phyloP scores from a whole-genome alignment of 1,140 invertebrate species.

The Harpegnathos saltator region DNA sequence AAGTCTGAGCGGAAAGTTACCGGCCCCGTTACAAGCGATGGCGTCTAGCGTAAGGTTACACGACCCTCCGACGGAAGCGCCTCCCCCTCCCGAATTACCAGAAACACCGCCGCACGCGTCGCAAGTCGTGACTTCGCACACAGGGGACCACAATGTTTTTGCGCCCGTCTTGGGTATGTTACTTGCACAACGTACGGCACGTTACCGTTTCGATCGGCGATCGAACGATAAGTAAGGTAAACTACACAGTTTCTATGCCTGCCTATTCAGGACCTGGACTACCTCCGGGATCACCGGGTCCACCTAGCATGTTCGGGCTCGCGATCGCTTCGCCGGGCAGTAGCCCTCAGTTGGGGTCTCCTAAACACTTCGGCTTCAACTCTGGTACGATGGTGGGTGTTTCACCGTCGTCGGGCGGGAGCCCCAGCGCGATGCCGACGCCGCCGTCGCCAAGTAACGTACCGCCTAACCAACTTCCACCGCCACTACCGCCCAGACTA shows the following conservation, averaged over 20 bases:
- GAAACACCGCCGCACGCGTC: conserved; percentile 83
- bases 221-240: neutral
- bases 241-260: neutral
- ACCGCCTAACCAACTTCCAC: conserved; percentile 83
- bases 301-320: conserved; percentile 81
- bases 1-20: conserved; percentile 86
- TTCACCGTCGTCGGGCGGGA: conserved; percentile 81
- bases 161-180: conserved; percentile 77
- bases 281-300: conserved; percentile 82
- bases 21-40: conserved; percentile 83
- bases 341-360: conserved; percentile 83
- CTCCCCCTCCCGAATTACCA: conserved; percentile 79
- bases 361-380: conserved; percentile 82
- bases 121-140: conserved; percentile 76
- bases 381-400: conserved; percentile 80
- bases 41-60: conserved; percentile 83
- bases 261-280: conserved; percentile 73
- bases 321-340: conserved; percentile 82
- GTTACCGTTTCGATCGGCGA: neutral
- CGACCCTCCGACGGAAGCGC: conserved; percentile 80
- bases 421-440: conserved; percentile 84
- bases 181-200: neutral
- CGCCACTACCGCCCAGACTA: conserved; percentile 88
- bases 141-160: conserved; percentile 83
- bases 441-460: conserved; percentile 85